Evolutionary conservation across 2,888 invertebrate species (phyloP).

Genomic region (Caenorhabditis becei): DNA sequence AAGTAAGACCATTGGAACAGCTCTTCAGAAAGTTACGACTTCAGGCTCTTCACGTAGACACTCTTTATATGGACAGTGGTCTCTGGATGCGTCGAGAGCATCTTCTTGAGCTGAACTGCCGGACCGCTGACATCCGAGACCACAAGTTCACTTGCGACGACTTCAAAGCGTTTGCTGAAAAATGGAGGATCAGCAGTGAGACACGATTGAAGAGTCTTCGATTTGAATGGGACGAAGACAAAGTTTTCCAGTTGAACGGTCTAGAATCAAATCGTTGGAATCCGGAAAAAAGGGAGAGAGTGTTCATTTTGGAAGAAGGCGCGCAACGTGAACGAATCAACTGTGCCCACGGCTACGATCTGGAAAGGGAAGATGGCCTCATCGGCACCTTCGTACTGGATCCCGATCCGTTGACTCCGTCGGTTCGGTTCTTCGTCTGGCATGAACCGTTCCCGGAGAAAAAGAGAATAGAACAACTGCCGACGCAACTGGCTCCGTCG

Average conservation of each 20-base stretch:
- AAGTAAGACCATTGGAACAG: slow-evolving; percentile 12
- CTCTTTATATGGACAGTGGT: neutral
- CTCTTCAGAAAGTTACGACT: neutral
- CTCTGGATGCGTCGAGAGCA: slow-evolving; percentile 21
- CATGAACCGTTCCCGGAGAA: slow-evolving; percentile 29
- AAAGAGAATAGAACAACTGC: slow-evolving; percentile 16
- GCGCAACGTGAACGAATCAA: neutral
- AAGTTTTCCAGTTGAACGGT: neutral
- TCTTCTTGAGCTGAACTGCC: slow-evolving; percentile 22
- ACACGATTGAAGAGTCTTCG: neutral
- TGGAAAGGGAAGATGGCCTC: slow-evolving; percentile 28
- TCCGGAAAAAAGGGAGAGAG: slow-evolving; percentile 13
- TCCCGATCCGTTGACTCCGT: neutral
- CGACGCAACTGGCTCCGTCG: neutral
- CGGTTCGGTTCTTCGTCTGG: slow-evolving; percentile 35
- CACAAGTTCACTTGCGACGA: slow-evolving; percentile 13
- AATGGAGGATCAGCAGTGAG: neutral
- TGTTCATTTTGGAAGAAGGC: neutral
- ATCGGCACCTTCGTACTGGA: slow-evolving; percentile 11
- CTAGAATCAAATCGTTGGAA: slow-evolving; percentile 5
- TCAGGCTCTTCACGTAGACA: slow-evolving; percentile 24
- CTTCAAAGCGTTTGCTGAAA: slow-evolving; percentile 16
- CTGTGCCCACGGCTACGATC: slow-evolving; percentile 18
- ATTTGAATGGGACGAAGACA: slow-evolving; percentile 9
- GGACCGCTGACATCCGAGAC: neutral